Conservation (phyloP, 2,888 invertebrate species). For the Xestobium rufovillosum region DNA sequence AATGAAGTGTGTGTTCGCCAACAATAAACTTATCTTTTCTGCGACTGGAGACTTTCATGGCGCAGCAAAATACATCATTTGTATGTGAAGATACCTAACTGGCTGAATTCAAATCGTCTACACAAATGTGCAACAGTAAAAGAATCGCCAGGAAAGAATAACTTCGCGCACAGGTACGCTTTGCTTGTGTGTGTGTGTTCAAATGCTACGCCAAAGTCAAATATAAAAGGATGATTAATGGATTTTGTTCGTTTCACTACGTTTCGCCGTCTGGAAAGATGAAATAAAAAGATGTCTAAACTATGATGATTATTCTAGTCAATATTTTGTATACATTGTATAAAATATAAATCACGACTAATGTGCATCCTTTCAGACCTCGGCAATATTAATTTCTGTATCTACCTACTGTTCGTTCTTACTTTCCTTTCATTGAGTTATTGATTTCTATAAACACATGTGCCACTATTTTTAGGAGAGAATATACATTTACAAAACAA, state of each 20-base stretch:
- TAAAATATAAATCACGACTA: no score
- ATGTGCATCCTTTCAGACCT: no score
- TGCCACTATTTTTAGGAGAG: no score
- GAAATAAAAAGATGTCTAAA: conserved; percentile 35
- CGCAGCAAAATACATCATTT: conserved; percentile 42
- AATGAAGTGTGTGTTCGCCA: conserved; percentile 42
- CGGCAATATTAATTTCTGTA: no score
- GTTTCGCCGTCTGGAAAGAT: conserved; percentile 37
- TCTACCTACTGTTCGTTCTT: no score
- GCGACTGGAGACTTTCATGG: conserved; percentile 39
- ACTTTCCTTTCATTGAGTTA: no score
- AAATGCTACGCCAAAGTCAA: neutral
- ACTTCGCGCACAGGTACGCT: conserved; percentile 1
- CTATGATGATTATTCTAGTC: no score
- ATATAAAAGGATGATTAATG: conserved; percentile 32
- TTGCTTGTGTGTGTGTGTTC: conserved; percentile 3
- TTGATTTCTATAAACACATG: no score
- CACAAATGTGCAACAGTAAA: conserved; percentile 28
- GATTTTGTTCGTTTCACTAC: conserved; percentile 34
- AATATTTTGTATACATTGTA: no score
- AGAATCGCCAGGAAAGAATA: conserved; percentile 9
- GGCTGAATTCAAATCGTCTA: conserved; percentile 37
- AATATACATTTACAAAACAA: no score
- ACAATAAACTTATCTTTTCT: conserved; percentile 44
- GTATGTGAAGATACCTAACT: conserved; percentile 41